phyloP scores from a whole-genome alignment of 2,113 vertebrate genomes.

The Sorex fumeus region DNA sequence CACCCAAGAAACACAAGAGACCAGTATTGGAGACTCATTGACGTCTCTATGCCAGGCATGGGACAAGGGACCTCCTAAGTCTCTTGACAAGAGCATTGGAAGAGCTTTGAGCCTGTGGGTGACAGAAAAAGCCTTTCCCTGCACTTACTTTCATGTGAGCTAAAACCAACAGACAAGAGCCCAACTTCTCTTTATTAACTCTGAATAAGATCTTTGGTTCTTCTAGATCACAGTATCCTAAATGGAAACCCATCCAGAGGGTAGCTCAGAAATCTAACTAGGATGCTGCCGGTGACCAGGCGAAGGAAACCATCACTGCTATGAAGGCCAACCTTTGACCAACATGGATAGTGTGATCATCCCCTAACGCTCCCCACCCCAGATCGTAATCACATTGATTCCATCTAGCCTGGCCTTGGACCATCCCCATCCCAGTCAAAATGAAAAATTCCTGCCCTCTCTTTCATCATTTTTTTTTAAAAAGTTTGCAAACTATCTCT shows the following conservation, averaged over 20 bases:
- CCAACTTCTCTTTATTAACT: constrained; percentile 40
- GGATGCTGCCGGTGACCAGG: neutral
- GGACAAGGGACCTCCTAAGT: neutral
- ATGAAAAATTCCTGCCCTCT: neutral
- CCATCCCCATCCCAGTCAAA: neutral
- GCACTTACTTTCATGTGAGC: constrained; percentile 31
- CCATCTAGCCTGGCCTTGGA: neutral
- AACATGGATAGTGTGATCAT: neutral
- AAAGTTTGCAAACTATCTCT: neutral
- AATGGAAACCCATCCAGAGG: neutral
- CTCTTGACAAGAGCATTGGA: neutral
- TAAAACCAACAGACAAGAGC: neutral
- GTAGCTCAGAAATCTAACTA: neutral
- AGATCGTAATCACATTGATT: neutral
- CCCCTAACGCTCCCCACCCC: neutral
- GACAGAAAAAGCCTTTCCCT: neutral
- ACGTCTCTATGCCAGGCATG: neutral
- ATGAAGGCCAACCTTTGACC: neutral
- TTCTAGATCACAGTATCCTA: constrained; percentile 9
- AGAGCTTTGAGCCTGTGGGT: neutral
- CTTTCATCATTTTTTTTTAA: neutral
- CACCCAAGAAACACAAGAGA: neutral
- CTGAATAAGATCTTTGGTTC: constrained; percentile 52
- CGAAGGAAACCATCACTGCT: neutral
- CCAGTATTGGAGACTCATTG: no score